Evolutionary conservation across 1,140 invertebrate species (phyloP), one percentile per base, ranked within the genome.

Genomic region (Intoshia linei): DNA sequence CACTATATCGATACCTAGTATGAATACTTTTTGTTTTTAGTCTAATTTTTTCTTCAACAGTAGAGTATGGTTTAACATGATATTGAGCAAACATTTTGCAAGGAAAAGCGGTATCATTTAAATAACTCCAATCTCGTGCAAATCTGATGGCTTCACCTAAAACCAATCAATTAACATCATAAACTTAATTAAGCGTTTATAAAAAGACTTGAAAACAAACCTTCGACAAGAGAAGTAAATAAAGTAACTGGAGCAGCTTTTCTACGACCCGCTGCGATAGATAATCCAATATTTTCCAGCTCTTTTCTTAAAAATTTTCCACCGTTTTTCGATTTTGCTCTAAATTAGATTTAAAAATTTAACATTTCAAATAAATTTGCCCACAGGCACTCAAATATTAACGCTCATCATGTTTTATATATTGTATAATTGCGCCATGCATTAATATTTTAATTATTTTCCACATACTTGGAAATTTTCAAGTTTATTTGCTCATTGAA

Each of bases 81-180:
- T 90, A 90, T 60, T 92, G 83, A 7, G 79, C 83, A 31, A 84
- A 70, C 58, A 90, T 81, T 36, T 78, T 65, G 24, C 81, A 74
- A 1, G 87, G 87, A 61, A 95, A 95, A 63, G 95, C 84, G 3
- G 79, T 90, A 61, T 95, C 84, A 55, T 84, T 92, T 20, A 93
- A 74, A 59, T 90, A 90, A 34, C 78, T 76, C 57, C 92, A 95
- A 60, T 98, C 87, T 48, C 81, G 64, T 15, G 87, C 87, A 54
- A 98, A 66, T 57, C 95, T 79, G 40, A 93, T 78, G 36, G 87
- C 81, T 66, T 95, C 87, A 43, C 84, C 77, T 81, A 60, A 25
- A 65, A 63, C 36, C 43, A n/a, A n/a, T n/a, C n/a, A n/a, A 7
- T 13, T 25, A 19, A 14, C 20, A n/a, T 24, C 4, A 1, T 14